Evolutionary conservation across 2,797 vertebrate species (phyloP).

Genomic region (Eutrigla gurnardus): DNA sequence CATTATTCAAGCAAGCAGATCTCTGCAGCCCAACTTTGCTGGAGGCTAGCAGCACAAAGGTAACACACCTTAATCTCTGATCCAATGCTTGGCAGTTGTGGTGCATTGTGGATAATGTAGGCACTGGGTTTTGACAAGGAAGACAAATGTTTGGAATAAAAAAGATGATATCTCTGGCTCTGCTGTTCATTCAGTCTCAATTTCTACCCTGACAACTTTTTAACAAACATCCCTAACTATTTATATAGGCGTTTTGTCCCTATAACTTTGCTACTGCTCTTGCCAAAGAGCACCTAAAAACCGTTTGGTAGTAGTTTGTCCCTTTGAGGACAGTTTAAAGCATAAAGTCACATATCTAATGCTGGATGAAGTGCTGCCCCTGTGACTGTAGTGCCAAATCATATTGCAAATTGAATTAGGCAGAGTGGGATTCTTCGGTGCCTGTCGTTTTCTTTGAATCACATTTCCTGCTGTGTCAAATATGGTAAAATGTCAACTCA

Average conservation of each 20-base stretch:
- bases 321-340: slow-evolving; percentile 4
- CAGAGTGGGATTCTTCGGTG: slow-evolving; percentile 9
- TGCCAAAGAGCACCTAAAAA: not conserved
- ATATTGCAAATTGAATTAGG: slow-evolving; percentile 32
- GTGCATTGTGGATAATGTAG: slow-evolving; percentile 1
- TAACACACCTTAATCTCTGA: not conserved
- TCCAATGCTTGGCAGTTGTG: not conserved
- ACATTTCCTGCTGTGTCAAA: slow-evolving; percentile 38
- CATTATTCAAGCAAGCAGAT: not conserved
- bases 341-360: slow-evolving; percentile 13
- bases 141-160: not conserved
- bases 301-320: not conserved
- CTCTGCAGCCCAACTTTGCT: not conserved
- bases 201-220: no score
- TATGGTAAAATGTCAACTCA: slow-evolving; percentile 43
- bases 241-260: not conserved
- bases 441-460: not conserved
- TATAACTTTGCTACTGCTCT: not conserved
- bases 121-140: not conserved
- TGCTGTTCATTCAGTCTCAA: no score
- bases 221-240: not conserved
- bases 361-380: slow-evolving; percentile 15
- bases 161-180: not conserved
- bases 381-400: slow-evolving; percentile 9
- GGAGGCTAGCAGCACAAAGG: not conserved